Base-by-base conservation (phyloP, 37 sponge, comb jelly and placozoan species). In the Halisarca cf. caerulea region DNA sequence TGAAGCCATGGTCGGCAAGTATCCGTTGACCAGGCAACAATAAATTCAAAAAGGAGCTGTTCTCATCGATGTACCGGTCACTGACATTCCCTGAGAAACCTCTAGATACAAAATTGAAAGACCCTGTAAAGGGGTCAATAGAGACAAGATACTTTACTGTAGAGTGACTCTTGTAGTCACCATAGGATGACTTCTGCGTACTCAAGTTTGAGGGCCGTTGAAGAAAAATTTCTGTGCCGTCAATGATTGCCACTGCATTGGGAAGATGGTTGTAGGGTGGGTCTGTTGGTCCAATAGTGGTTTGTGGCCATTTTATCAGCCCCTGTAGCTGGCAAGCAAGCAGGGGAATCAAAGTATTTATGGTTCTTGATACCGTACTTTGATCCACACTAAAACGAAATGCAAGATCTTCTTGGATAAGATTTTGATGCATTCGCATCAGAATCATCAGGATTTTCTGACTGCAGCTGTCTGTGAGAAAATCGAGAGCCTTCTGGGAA, bases 161-260 rank as follows among this genome's bases (percentile, higher is more conserved):
- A 9, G 66, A 71, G 83, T 82, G 83, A 11, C 64, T 60, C 68
- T 82, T 82, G 68, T 82, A 82, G 8, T 82, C 68, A 32, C 73
- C 32, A 30, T 71, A 71, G 20, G 73, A 71, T 5, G 73, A 71
- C 41, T 71, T 71, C 41, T 71, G 73, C 37, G 73, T 71, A 38
- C 38, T 9, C 39, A 71, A 37, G 8, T 38, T 37, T 28, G 32
- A 28, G 5, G 73, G 73, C 3, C 73, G 73, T 32, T 71, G 73
- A 8, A 71, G 11, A 32, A 71, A 71, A 3, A 71, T 32, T 18
- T 71, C 73, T 33, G 73, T 71, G 11, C 73, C 73, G 32, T 71
- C 73, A 71, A 71, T 71, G 8, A 71, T 71, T 18, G 40, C 35
- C 6, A 71, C 73, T 38, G 73, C 21, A 36, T 71, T 71, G 7